These are phyloP conservation scores for Montipora efflorescens DNA, from an alignment of 64 coral and sea anemone species.

Conservation along the genomic window DNA sequence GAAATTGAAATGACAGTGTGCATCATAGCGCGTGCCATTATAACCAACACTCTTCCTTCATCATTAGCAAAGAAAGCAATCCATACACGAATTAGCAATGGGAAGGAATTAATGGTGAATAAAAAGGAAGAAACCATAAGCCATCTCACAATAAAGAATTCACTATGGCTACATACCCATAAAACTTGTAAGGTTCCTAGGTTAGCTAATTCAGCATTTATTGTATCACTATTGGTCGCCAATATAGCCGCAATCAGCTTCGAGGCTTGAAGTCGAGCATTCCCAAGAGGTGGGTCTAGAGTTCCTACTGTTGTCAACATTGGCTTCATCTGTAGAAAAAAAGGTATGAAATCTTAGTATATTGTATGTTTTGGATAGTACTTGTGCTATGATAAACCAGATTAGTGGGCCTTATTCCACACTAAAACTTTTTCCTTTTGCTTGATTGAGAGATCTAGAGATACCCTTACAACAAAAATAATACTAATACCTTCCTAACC, in stretches of 20 bases:
- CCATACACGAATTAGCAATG: no score
- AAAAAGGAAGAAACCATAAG: neutral
- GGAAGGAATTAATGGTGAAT: no score
- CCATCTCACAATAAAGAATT: neutral
- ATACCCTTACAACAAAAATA: no score
- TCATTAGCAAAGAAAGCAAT: no score
- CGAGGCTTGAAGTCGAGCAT: conserved; percentile 93
- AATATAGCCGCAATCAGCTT: conserved; percentile 93
- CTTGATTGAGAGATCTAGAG: no score
- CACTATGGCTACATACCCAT: conserved; percentile 76
- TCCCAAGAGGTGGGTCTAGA: conserved; percentile 94
- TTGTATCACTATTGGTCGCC: conserved; percentile 93
- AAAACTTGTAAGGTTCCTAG: conserved; percentile 94
- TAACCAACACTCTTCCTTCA: no score
- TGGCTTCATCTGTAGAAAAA: conserved; percentile 65
- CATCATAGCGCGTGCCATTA: no score
- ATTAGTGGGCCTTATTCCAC: no score
- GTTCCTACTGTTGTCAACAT: conserved; percentile 95
- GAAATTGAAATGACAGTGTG: no score
- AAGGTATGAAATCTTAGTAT: neutral
- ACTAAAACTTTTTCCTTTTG: no score
- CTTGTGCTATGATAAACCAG: no score
- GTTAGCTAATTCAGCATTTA: conserved; percentile 91
- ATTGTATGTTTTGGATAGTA: neutral
- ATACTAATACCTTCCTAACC: no score